Conservation (phyloP, 2,888 invertebrate species). For the Sialis lutaria region DNA sequence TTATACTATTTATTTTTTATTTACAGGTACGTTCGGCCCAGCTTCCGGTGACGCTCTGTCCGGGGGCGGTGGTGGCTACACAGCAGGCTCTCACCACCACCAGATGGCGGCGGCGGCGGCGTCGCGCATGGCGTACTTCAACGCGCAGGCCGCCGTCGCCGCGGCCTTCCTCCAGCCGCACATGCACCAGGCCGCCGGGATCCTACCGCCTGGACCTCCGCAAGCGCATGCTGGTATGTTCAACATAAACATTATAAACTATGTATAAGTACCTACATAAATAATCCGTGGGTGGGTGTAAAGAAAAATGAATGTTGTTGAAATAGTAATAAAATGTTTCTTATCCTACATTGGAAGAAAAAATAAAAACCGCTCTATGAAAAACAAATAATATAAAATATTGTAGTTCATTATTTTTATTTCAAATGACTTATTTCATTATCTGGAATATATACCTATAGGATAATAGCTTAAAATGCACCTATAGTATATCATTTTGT, state of each 20-base stretch:
- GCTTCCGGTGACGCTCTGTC: conserved; percentile 21
- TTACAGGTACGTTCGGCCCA: not conserved
- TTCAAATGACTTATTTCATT: too few relatives aligned
- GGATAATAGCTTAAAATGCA: too few relatives aligned
- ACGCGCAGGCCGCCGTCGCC: conserved; percentile 82
- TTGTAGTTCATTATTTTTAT: too few relatives aligned
- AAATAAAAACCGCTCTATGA: too few relatives aligned
- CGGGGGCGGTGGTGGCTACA: conserved; percentile 34
- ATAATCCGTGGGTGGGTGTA: not conserved
- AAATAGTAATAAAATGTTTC: not conserved
- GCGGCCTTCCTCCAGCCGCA: conserved; percentile 70
- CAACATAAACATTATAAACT: not conserved
- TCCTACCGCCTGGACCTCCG: conserved; percentile 9
- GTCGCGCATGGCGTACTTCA: conserved; percentile 76
- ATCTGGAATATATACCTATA: too few relatives aligned
- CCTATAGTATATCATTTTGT: too few relatives aligned
- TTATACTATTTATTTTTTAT: not conserved
- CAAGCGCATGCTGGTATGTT: not conserved
- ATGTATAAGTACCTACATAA: not conserved
- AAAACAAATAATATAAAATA: too few relatives aligned
- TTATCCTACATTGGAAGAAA: too few relatives aligned
- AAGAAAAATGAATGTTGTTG: not conserved
- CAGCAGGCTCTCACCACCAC: conserved; percentile 36
- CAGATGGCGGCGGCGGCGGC: conserved; percentile 37
- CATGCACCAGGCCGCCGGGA: conserved; percentile 19